phyloP scores from a whole-genome alignment of 2,888 invertebrate species.

The Steromphala cineraria region DNA sequence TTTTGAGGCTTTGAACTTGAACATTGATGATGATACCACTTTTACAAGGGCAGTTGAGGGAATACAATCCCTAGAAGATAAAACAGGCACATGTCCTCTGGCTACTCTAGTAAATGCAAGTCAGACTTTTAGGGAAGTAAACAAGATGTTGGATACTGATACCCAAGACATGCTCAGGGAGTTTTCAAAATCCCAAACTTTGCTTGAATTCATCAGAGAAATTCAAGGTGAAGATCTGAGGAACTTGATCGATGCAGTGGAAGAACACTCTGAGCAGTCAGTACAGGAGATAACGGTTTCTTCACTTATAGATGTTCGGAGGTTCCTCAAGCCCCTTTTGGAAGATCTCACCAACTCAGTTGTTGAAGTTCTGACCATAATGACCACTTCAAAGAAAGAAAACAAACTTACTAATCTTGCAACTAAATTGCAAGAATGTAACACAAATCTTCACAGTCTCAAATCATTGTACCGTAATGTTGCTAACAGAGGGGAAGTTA shows the following conservation, averaged over 20 bases:
- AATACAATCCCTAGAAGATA: not conserved
- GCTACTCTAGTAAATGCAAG: not conserved
- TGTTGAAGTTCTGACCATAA: not conserved
- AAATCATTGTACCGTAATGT: not conserved
- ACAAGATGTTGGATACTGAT: not conserved
- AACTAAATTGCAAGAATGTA: not conserved
- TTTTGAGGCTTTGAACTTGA: not conserved
- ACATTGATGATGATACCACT: not conserved
- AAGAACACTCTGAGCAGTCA: conserved; percentile 54
- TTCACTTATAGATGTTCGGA: conserved; percentile 44
- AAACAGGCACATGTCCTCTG: not conserved
- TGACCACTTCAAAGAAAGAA: conserved; percentile 14
- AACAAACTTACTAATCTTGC: not conserved
- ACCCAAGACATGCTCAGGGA: not conserved
- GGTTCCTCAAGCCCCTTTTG: conserved; percentile 41
- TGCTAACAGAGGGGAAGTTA: conserved; percentile 9
- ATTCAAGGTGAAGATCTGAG: conserved; percentile 50
- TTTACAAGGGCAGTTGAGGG: not conserved
- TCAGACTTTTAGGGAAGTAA: not conserved
- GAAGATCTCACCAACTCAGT: not conserved
- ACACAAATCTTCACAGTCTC: not conserved
- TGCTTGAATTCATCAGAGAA: conserved; percentile 39
- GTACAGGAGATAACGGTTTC: conserved; percentile 51
- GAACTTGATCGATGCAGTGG: conserved; percentile 56
- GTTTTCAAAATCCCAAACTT: not conserved